Evolutionary conservation across 30 jellyfish, hydroid and myxozoan genomes (phyloP).

Genomic region (Clytia hemisphaerica): DNA sequence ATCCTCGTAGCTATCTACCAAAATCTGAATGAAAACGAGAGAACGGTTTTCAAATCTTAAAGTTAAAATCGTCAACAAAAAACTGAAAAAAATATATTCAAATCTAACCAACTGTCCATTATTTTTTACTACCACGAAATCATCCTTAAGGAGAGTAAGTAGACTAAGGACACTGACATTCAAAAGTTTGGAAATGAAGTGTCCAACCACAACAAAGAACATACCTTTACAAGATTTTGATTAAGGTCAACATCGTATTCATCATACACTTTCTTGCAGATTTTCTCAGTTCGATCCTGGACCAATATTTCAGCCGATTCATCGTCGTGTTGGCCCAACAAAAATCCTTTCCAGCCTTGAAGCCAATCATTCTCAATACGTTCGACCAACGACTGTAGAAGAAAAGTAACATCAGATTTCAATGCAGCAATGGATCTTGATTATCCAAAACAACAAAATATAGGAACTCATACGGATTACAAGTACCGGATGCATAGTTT

Average conservation of each 20-base stretch:
- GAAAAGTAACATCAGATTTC: not conserved
- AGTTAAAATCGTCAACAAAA: not conserved
- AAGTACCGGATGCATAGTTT: too few relatives aligned
- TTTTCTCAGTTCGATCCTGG: not conserved
- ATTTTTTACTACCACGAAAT: too few relatives aligned
- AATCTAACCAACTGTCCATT: slow-evolving; percentile 5
- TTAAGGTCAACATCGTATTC: slow-evolving; percentile 6
- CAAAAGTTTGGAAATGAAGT: not conserved
- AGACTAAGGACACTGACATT: too few relatives aligned
- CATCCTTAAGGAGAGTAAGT: too few relatives aligned
- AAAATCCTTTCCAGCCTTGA: slow-evolving; percentile 78
- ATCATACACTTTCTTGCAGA: slow-evolving; percentile 21
- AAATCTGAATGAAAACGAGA: slow-evolving; percentile 5
- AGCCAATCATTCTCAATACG: slow-evolving; percentile 66
- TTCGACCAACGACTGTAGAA: slow-evolving; percentile 40
- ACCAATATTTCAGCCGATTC: not conserved
- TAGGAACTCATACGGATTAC: too few relatives aligned
- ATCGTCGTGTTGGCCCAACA: slow-evolving; percentile 53
- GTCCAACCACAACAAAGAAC: not conserved
- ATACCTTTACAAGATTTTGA: slow-evolving; percentile 43
- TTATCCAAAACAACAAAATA: not conserved
- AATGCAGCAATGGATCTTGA: not conserved
- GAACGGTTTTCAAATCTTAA: not conserved
- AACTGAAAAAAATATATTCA: not conserved
- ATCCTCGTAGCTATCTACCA: slow-evolving; percentile 6